Evolutionary conservation across 2,797 vertebrate species (phyloP), one percentile per base, ranked within the genome.

Genomic region (Myripristis jacobus): DNA sequence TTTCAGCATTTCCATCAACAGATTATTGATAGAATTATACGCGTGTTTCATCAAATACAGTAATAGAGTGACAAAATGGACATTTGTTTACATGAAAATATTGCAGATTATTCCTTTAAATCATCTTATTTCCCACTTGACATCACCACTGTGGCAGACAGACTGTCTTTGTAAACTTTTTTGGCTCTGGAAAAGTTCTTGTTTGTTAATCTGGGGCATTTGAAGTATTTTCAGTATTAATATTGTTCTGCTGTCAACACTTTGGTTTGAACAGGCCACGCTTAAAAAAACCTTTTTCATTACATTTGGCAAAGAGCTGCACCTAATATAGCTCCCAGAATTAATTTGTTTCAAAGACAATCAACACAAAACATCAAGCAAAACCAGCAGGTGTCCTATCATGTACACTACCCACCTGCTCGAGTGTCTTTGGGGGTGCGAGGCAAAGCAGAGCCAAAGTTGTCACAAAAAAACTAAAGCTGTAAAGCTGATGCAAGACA

Each of bases 211-310:
- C 48, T 48, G 27, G 18, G n/a, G 13, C n/a, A 44, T 38, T 54
- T 31, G 22, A 43, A 24, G 0, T 25, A 13, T n/a, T 44, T 66
- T 25, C 43, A 51, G 34, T 38, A 13, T 38, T 38, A 3, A 38
- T 11, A 13, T 13, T 38, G 36, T 43, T 51, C 18, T 19, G n/a
- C 29, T n/a, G 11, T 7, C 13, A 0, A 31, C 6, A 24, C 47
- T 70, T 59, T 34, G 43, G 51, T 38, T 44, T 57, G 43, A 63
- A 25, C 19, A 1, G 31, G 47, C 58, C 53, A 24, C 3, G 36
- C 11, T 63, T 36, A 21, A 63, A 62, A 38, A n/a, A n/a, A n/a
- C n/a, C n/a, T n/a, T 29, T 29, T 29, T 29, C 22, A 58, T 44
- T 41, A 44, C 38, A 38, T 11, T 13, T 38, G 36, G 13, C 36